These are phyloP conservation scores for Eptatretus burgeri DNA, from an alignment of 2,113 vertebrate genomes.

Conservation along the genomic window DNA sequence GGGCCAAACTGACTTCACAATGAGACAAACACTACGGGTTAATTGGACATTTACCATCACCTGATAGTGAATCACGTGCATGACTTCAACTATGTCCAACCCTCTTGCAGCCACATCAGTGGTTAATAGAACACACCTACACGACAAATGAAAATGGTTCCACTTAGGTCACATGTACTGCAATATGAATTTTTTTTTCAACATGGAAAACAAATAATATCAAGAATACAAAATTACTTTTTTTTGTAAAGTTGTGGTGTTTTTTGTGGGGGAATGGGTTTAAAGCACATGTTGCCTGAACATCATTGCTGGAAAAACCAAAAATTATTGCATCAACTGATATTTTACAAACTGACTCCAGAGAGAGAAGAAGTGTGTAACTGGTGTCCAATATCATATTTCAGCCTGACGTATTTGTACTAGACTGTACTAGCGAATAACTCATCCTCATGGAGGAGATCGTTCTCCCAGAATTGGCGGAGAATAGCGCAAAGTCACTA, in stretches of 20 bases:
- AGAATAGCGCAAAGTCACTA: too few relatives aligned
- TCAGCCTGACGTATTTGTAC: too few relatives aligned
- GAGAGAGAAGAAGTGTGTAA: too few relatives aligned
- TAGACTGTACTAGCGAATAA: too few relatives aligned
- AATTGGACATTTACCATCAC: slow-evolving; percentile 15
- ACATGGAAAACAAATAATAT: slow-evolving; percentile 4
- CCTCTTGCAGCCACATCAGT: slow-evolving; percentile 87
- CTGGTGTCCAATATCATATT: too few relatives aligned
- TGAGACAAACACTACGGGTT: too few relatives aligned
- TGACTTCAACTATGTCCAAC: slow-evolving; percentile 66
- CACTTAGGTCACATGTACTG: neutral
- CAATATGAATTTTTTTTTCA: too few relatives aligned
- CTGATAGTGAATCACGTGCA: slow-evolving; percentile 94
- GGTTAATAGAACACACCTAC: slow-evolving; percentile 59
- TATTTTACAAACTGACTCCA: neutral
- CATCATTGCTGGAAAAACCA: neutral
- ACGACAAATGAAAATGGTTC: slow-evolving; percentile 5
- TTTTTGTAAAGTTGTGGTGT: neutral
- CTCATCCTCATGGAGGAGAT: too few relatives aligned
- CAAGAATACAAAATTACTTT: neutral
- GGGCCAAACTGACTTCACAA: too few relatives aligned
- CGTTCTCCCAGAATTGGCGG: too few relatives aligned
- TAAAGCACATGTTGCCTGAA: neutral
- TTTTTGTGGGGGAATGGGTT: neutral
- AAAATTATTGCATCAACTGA: neutral